Evolutionary conservation across 92 coral and sea anemone genomes (phyloP).

Genomic region (Siderastrea radians): DNA sequence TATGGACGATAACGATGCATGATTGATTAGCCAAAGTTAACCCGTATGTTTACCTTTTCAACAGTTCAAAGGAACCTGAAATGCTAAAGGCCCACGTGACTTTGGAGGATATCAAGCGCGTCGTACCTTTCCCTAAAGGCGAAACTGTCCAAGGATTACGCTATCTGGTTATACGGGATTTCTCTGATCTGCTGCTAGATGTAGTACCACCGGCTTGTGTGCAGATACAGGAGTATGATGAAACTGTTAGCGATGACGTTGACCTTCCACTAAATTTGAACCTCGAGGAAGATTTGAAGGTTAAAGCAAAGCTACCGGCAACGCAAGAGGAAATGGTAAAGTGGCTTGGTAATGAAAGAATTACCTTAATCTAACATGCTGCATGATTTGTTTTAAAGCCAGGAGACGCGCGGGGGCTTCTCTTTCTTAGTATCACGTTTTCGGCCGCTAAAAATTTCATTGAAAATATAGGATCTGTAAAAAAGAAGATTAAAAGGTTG

Average conservation of each 20-base stretch:
- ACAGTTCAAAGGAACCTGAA: constrained; percentile 1
- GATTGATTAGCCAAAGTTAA: too few species aligned
- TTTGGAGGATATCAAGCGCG: not conserved
- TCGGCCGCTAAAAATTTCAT: too few species aligned
- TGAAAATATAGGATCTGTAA: too few species aligned
- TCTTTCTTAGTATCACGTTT: too few species aligned
- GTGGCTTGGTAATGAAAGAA: not conserved
- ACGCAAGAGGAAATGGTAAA: not conserved
- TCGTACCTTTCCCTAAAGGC: not conserved
- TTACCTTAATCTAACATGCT: too few species aligned
- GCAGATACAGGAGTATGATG: not conserved
- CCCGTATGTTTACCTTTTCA: not conserved
- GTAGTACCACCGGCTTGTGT: not conserved
- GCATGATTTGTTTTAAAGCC: too few species aligned
- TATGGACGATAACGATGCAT: too few species aligned
- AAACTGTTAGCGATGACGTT: not conserved
- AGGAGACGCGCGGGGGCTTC: too few species aligned
- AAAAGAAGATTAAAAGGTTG: too few species aligned
- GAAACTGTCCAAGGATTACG: not conserved
- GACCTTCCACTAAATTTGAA: not conserved
- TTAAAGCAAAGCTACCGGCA: not conserved
- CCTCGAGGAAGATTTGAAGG: not conserved
- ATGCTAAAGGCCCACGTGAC: constrained; percentile 6
- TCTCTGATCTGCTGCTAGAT: not conserved
- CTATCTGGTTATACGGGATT: not conserved